phyloP scores from a whole-genome alignment of 2,888 invertebrate species.

The Eurytoma adleriae region DNA sequence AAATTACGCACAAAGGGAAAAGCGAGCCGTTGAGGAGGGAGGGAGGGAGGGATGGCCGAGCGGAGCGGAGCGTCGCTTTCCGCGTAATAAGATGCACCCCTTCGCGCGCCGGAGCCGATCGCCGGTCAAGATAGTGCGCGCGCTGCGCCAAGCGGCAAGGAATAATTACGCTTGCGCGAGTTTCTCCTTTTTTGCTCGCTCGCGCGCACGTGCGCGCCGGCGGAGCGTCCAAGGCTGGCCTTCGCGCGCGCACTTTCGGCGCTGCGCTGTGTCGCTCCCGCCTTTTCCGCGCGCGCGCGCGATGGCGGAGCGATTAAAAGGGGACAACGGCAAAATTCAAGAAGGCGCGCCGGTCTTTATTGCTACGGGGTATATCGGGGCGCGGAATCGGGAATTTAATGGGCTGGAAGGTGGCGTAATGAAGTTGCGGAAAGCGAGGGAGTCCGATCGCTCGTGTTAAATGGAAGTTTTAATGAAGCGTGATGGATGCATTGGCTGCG shows the following conservation, averaged over 20 bases:
- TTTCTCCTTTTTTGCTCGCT: neutral
- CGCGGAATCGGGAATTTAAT: too few species aligned
- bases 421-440: too few species aligned
- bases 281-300: neutral
- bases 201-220: neutral
- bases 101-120: neutral
- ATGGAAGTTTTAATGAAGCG: too few species aligned
- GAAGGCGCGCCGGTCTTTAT: too few species aligned
- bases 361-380: too few species aligned
- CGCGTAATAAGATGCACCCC: conserved; percentile 47
- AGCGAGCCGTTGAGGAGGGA: neutral
- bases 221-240: neutral
- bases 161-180: conserved; percentile 28
- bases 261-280: too few species aligned
- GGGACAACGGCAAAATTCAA: neutral
- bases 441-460: too few species aligned
- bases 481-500: too few species aligned
- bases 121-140: neutral
- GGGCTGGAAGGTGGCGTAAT: too few species aligned
- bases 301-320: neutral
- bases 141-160: neutral
- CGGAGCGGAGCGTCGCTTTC: neutral
- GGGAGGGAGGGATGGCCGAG: neutral
- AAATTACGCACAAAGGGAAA: conserved; percentile 2
- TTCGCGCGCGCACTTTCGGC: conserved; percentile 1